These are phyloP conservation scores for Steinernema scapterisci DNA, from an alignment of 2,888 invertebrate species.

Conservation along the genomic window DNA sequence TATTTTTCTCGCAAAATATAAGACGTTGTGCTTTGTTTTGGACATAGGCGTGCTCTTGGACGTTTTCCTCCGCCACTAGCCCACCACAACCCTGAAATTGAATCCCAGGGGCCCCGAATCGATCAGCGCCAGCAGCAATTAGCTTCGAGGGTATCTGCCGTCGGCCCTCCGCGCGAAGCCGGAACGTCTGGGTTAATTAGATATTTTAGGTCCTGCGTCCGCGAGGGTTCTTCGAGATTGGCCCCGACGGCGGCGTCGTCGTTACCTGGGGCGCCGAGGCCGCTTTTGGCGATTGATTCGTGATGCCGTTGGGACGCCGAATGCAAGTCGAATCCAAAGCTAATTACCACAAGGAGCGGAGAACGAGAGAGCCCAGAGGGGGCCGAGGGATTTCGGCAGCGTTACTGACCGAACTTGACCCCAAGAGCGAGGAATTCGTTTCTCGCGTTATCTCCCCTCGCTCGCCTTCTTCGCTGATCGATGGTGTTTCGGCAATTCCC, in stretches of 20 bases:
- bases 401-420: neutral
- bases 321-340: neutral
- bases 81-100: conserved; percentile 2
- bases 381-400: too few species aligned
- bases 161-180: neutral
- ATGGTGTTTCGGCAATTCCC: conserved; percentile 5
- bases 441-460: neutral
- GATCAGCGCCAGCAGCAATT: conserved; percentile 7
- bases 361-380: neutral
- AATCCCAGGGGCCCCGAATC: neutral
- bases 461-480: conserved; percentile 11
- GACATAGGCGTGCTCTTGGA: neutral
- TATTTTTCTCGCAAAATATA: conserved; percentile 8
- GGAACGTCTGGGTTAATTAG: neutral
- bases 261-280: neutral
- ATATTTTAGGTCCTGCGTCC: neutral
- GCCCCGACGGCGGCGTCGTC: neutral
- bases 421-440: neutral
- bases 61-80: neutral
- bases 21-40: conserved; percentile 29
- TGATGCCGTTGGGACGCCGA: neutral
- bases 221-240: neutral
- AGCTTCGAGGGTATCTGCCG: conserved; percentile 8
- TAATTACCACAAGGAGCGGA: neutral
- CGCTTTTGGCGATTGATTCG: conserved; percentile 8